phyloP scores from a whole-genome alignment of 2,113 vertebrate species.

The Seriola dumerili region DNA sequence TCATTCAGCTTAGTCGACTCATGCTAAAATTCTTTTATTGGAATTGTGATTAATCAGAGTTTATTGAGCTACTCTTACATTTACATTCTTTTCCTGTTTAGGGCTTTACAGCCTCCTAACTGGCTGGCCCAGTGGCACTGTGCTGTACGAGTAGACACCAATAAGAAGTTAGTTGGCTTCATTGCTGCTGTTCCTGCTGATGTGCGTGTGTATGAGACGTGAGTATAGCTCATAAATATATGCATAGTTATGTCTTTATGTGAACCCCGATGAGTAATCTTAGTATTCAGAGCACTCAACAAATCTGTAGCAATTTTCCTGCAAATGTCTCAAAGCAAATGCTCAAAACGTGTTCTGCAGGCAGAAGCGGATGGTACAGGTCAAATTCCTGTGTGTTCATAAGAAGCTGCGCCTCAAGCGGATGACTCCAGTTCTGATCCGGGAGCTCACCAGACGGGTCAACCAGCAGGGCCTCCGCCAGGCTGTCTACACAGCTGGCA shows the following conservation, averaged over 20 bases:
- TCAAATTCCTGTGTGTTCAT: conserved; percentile 96
- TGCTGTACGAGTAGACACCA: conserved; percentile 92
- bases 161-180: conserved; percentile 96
- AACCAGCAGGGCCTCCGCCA: conserved; percentile 91
- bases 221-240: conserved; percentile 74
- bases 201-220: conserved; percentile 92
- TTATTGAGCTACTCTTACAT: conserved; percentile 31
- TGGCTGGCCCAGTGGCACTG: conserved; percentile 95
- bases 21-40: conserved; percentile 3
- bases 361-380: conserved; percentile 94
- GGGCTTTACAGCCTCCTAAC: conserved; percentile 93
- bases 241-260: conserved; percentile 7
- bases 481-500: conserved; percentile 91
- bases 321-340: conserved; percentile 26
- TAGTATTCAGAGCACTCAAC: conserved; percentile 11
- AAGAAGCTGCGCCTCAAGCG: conserved; percentile 96
- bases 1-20: conserved; percentile 26
- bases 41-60: conserved; percentile 15
- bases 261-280: conserved; percentile 18
- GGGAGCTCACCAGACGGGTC: conserved; percentile 93
- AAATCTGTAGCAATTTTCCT: conserved; percentile 14
- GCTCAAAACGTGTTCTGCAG: conserved; percentile 75
- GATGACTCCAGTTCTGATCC: conserved; percentile 94
- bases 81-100: conserved; percentile 64
- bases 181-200: conserved; percentile 94